These are phyloP conservation scores for Xanthorhoe spadicearia DNA, from an alignment of 2,888 invertebrate genomes.

Conservation along the genomic window DNA sequence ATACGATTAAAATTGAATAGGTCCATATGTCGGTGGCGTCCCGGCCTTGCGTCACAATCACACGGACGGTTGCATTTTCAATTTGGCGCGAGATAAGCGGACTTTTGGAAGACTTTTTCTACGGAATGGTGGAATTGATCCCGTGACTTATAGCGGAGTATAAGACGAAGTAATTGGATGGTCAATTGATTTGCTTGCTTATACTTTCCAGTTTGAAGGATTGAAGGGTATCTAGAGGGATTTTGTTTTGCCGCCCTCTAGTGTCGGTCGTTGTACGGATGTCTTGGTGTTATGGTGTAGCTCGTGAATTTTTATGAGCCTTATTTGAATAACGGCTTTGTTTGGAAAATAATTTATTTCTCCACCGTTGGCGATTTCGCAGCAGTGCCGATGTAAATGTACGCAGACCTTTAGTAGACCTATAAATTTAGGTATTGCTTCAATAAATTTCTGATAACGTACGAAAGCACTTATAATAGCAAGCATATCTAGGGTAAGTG, in stretches of 20 bases:
- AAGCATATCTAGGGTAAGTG: conserved; percentile 21
- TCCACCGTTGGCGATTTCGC: conserved; percentile 7
- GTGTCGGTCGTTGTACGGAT: conserved; percentile 39
- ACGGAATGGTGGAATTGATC: conserved; percentile 81
- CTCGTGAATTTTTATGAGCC: conserved; percentile 37
- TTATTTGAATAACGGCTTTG: conserved; percentile 33
- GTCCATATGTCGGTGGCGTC: conserved; percentile 80
- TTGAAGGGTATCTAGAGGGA: conserved; percentile 35
- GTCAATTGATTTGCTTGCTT: conserved; percentile 74
- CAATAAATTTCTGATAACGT: conserved; percentile 23
- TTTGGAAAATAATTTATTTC: conserved; percentile 20
- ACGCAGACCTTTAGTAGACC: conserved; percentile 13
- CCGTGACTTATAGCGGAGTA: conserved; percentile 78
- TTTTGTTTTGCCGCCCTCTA: conserved; percentile 24
- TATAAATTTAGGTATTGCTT: conserved; percentile 25
- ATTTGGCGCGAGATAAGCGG: conserved; percentile 83
- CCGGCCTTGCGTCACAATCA: conserved; percentile 81
- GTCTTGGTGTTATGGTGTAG: conserved; percentile 35
- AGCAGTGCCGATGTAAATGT: conserved; percentile 16
- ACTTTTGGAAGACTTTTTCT: conserved; percentile 82
- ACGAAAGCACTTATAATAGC: conserved; percentile 9
- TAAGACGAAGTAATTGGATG: conserved; percentile 75
- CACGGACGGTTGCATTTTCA: conserved; percentile 83
- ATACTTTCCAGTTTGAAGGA: conserved; percentile 66
- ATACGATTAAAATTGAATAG: conserved; percentile 85